phyloP scores from a whole-genome alignment of 2,888 invertebrate genomes.

The Torymus tubicola region DNA sequence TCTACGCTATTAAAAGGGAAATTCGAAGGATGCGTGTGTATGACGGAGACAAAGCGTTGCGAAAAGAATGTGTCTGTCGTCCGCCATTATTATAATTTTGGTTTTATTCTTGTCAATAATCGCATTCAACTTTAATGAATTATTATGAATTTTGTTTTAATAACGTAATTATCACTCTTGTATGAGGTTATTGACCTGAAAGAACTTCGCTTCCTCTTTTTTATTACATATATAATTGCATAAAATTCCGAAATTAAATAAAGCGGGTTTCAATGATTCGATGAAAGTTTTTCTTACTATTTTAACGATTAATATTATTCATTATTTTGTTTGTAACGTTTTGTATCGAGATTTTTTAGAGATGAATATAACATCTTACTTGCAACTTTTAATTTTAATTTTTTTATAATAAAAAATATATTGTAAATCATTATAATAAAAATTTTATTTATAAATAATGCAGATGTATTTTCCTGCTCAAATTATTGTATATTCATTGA shows the following conservation, averaged over 20 bases:
- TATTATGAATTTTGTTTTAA: conserved; percentile 57
- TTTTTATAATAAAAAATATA: neutral
- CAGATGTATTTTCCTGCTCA: conserved; percentile 2
- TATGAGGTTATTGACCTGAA: too few relatives aligned
- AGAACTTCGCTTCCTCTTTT: too few relatives aligned
- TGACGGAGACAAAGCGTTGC: conserved; percentile 44
- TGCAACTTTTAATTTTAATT: too few relatives aligned
- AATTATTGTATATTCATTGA: conserved; percentile 1
- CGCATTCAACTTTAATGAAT: conserved; percentile 64
- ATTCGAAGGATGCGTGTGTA: conserved; percentile 37
- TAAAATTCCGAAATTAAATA: too few relatives aligned
- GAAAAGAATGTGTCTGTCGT: conserved; percentile 43
- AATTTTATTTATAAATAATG: conserved; percentile 18
- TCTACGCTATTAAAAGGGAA: conserved; percentile 30
- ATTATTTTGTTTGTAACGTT: neutral
- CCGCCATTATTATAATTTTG: conserved; percentile 58
- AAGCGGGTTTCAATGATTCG: conserved; percentile 21
- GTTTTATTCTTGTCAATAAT: conserved; percentile 67
- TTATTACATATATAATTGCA: too few relatives aligned
- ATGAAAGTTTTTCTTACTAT: conserved; percentile 11
- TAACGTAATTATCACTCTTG: conserved; percentile 16
- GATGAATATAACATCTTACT: neutral
- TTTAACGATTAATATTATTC: neutral
- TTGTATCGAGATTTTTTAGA: neutral
- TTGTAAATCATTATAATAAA: conserved; percentile 1